Evolutionary conservation across 2,888 invertebrate species (phyloP), one percentile per base, ranked within the genome.

Genomic region (Philereme transversata): DNA sequence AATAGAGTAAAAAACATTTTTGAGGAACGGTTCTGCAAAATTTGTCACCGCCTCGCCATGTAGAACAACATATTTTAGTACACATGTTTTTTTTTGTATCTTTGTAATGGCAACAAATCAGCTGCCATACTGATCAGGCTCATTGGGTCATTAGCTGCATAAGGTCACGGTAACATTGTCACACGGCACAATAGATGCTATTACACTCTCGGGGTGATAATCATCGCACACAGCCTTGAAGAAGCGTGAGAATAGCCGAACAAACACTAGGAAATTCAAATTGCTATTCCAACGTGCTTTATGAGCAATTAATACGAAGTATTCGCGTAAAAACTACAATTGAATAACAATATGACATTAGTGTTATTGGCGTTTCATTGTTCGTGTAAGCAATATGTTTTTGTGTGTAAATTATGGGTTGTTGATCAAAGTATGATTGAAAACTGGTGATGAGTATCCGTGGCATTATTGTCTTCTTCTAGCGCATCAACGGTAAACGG

Each of bases 171-270:
- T 53, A 48, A 62, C 62, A 52, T 51, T 62, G 53, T 63, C 62
- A 36, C 62, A 63, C 50, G 41, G 33, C 49, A 63, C 59, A 59
- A 63, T 63, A 63, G 63, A 5, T 38, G 38, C 54, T 46, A 58
- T 57, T 54, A 62, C 53, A 43, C 45, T 49, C 36, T 6, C 49
- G 10, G 58, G 52, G 56, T 36, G 10, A 58, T 59, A 61, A 57
- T 52, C 57, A 36, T 57, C 49, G 45, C 46, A 10, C n/a, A 7
- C 59, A 50, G 64, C 69, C 69, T 70, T 70, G 69, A 51, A 67
- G 70, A 70, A 67, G 70, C 70, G 70, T 70, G 70, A 61, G 70
- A 70, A 63, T 9, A 46, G 56, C 40, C 51, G 57, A 62, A 68
- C 54, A 61, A 46, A 51, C 51, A 57, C 56, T 40, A 69, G 69